Percentiles rank a stretch among this genome's conserved stretches.
phyloP scores from a whole-genome alignment of 2,113 vertebrate species.

The Atractosteus spatula region DNA sequence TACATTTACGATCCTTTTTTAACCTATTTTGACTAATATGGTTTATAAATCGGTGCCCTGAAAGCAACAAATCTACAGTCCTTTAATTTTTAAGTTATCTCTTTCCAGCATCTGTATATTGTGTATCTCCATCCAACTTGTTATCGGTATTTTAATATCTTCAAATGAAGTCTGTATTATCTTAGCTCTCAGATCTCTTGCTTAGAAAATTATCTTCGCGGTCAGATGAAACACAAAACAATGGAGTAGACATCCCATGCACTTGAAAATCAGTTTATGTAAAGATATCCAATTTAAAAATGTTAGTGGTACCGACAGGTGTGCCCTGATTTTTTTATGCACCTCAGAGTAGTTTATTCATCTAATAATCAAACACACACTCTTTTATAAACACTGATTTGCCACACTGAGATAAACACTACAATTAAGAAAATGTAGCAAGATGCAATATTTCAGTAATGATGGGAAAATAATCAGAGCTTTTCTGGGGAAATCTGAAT shows the following conservation, averaged over 20 bases:
- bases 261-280: background rate
- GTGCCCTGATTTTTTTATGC: background rate
- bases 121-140: background rate
- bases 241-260: background rate
- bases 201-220: background rate
- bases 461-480: background rate
- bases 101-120: conserved; percentile 8
- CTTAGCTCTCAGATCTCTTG: background rate
- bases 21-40: conserved; percentile 14
- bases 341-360: background rate
- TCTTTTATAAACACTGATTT: background rate
- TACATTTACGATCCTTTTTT: no score
- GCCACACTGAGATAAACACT: background rate
- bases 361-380: background rate
- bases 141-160: background rate
- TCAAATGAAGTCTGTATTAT: background rate
- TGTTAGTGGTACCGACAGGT: background rate
- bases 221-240: background rate
- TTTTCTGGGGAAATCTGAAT: no score
- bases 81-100: conserved; percentile 13
- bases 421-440: background rate
- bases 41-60: conserved; percentile 10
- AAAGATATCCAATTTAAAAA: background rate
- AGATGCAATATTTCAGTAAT: background rate
- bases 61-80: conserved; percentile 13